Percentiles rank a stretch among this genome's conserved stretches.
phyloP scores from a whole-genome alignment of 2,113 vertebrate species.

The Hyperopisus bebe region DNA sequence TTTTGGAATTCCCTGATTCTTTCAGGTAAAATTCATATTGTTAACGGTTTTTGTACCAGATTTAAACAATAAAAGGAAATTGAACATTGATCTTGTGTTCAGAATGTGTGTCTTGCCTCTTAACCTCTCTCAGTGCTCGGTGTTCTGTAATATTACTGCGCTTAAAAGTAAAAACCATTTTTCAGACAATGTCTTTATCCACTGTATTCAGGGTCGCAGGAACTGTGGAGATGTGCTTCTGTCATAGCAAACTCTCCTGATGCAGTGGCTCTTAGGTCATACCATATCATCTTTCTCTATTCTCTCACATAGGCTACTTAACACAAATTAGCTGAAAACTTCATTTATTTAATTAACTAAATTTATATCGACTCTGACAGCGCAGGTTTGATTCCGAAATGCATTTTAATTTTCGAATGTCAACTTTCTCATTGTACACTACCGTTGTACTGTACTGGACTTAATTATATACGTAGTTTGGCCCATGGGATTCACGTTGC shows the following conservation, averaged over 20 bases:
- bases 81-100: not conserved
- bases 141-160: not conserved
- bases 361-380: not conserved
- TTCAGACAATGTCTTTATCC: not conserved
- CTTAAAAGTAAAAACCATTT: not conserved
- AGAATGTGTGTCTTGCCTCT: not conserved
- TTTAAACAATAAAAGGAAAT: slow-evolving; percentile 30
- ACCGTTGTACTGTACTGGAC: not conserved
- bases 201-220: not conserved
- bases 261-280: not conserved
- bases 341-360: not conserved
- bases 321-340: not conserved
- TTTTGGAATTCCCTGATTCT: slow-evolving; percentile 17
- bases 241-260: not conserved
- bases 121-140: not conserved
- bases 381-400: not conserved
- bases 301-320: not conserved
- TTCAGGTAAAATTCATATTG: slow-evolving; percentile 20
- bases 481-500: not conserved
- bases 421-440: not conserved
- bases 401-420: not conserved
- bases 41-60: slow-evolving; percentile 32
- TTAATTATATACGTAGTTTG: not conserved
- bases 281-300: not conserved
- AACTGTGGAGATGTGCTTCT: not conserved